These are phyloP conservation scores for Lampris megalopsis DNA, from an alignment of 2,113 vertebrate species.

Conservation along the genomic window DNA sequence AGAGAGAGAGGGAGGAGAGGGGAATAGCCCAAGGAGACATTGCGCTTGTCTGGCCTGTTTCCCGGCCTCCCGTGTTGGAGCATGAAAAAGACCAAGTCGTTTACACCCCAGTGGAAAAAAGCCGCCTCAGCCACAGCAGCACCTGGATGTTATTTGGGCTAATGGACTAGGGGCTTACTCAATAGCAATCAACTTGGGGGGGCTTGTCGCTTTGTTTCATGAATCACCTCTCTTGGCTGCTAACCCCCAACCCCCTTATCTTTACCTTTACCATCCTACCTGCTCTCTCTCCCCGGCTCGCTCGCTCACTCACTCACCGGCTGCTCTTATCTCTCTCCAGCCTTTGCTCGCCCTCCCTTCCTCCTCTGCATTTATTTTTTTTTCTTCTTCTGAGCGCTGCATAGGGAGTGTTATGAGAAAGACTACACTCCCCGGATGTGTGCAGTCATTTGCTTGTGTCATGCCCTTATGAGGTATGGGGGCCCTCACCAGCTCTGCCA, in stretches of 20 bases:
- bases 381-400: conserved; percentile 67
- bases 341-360: conserved; percentile 46
- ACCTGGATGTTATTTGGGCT: conserved; percentile 86
- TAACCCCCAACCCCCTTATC: neutral
- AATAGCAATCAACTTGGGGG: conserved; percentile 80
- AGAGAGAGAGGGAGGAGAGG: conserved; percentile 12
- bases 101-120: conserved; percentile 79
- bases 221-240: conserved; percentile 38
- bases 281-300: conserved; percentile 21
- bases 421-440: conserved; percentile 72
- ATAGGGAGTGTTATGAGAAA: conserved; percentile 75
- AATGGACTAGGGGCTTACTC: conserved; percentile 81
- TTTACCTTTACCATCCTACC: conserved; percentile 17
- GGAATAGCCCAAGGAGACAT: conserved; percentile 72
- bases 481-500: conserved; percentile 65
- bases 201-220: conserved; percentile 75
- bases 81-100: conserved; percentile 81
- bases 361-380: conserved; percentile 63
- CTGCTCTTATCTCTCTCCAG: conserved; percentile 60
- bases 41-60: conserved; percentile 80
- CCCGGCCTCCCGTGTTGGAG: conserved; percentile 81
- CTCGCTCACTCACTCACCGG: neutral
- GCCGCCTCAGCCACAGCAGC: conserved; percentile 75
- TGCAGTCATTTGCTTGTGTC: conserved; percentile 74
- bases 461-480: conserved; percentile 78